A percentile compares a stretch with the other conserved stretches of the same genome.
phyloP scores from a whole-genome alignment of 2,113 vertebrate species.

The Carettochelys insculpta region DNA sequence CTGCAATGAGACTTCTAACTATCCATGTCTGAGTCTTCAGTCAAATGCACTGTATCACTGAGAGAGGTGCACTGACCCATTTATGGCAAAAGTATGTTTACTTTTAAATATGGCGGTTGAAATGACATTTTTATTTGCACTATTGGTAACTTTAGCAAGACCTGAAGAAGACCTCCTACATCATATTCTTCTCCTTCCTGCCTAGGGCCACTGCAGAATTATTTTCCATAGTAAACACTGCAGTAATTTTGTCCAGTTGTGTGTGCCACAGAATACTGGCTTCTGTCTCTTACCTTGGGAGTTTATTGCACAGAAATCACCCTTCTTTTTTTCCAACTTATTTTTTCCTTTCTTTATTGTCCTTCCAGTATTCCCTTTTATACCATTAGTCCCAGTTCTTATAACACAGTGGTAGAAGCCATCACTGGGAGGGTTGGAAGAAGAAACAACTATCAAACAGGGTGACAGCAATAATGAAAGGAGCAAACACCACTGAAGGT shows the following conservation, averaged over 20 bases:
- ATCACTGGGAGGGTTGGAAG: not conserved
- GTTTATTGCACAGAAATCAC: not conserved
- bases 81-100: not conserved
- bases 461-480: not conserved
- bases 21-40: not conserved
- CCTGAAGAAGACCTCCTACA: not conserved
- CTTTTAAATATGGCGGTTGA: constrained; percentile 13
- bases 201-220: not conserved
- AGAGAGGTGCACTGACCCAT: not conserved
- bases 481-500: not conserved
- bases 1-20: not conserved
- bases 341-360: not conserved
- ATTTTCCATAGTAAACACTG: not conserved
- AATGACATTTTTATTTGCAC: not conserved
- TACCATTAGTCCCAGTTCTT: not conserved
- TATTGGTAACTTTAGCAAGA: not conserved
- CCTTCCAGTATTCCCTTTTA: not conserved
- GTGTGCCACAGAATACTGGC: not conserved
- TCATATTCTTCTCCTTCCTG: not conserved
- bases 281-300: not conserved
- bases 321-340: not conserved
- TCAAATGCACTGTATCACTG: not conserved
- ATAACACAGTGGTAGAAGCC: not conserved
- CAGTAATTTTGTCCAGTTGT: not conserved
- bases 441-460: not conserved